Evolutionary conservation across 1,140 invertebrate species (phyloP).

Genomic region (Aphelinus atriplicis): DNA sequence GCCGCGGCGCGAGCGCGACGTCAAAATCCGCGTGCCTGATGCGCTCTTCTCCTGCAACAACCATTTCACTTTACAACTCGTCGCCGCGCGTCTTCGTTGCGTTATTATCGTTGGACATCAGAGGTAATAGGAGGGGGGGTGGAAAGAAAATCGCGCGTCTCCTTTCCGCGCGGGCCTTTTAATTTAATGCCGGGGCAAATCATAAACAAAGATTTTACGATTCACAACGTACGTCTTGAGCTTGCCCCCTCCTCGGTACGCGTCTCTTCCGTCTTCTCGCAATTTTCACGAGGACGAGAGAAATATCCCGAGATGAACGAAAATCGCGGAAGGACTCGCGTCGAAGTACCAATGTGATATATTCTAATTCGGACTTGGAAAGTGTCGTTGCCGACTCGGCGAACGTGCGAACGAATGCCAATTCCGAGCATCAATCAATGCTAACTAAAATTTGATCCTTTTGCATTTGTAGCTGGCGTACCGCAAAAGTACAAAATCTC

Average conservation of each 20-base stretch:
- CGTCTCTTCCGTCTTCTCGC: background rate
- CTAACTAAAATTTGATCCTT: too few relatives aligned
- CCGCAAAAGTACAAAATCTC: too few relatives aligned
- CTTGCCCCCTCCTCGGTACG: background rate
- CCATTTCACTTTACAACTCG: slow-evolving; percentile 15
- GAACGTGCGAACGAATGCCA: too few relatives aligned
- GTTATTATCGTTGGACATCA: background rate
- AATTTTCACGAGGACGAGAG: background rate
- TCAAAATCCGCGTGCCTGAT: slow-evolving; percentile 26
- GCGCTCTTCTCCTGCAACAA: background rate
- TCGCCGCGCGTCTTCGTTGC: background rate
- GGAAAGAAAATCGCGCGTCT: background rate
- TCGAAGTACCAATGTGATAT: too few relatives aligned
- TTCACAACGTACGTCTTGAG: slow-evolving; percentile 13
- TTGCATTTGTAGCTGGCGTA: too few relatives aligned
- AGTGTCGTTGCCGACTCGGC: too few relatives aligned
- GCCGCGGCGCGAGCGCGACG: background rate
- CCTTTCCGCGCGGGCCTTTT: background rate
- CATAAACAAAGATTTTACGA: slow-evolving; percentile 38
- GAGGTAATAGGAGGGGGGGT: slow-evolving; percentile 1
- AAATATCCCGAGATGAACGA: too few relatives aligned
- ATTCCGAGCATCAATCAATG: too few relatives aligned
- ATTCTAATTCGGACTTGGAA: too few relatives aligned
- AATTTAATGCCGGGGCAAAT: slow-evolving; percentile 28
- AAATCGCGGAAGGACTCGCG: too few relatives aligned